phyloP scores from a whole-genome alignment of 2,797 vertebrate genomes.

The Cercopithecus hamlyni region DNA sequence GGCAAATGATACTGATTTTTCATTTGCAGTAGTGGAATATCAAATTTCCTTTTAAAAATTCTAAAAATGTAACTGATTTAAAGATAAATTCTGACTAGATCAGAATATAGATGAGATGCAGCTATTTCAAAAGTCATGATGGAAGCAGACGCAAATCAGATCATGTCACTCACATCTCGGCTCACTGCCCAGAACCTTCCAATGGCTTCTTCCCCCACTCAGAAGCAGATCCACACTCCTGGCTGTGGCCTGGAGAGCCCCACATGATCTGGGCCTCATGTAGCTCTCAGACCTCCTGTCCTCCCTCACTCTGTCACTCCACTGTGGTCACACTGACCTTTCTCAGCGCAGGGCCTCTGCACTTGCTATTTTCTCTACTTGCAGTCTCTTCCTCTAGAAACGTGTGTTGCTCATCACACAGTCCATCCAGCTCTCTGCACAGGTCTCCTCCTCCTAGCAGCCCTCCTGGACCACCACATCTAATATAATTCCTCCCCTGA shows the following conservation, averaged over 20 bases:
- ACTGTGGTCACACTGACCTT: no score
- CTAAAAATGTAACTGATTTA: not conserved
- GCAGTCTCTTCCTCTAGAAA: not conserved
- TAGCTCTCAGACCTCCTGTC: not conserved
- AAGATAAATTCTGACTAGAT: not conserved
- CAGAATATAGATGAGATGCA: not conserved
- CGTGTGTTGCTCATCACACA: no score
- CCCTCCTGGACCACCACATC: not conserved
- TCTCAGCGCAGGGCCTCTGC: not conserved
- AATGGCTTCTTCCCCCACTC: not conserved
- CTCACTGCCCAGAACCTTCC: not conserved
- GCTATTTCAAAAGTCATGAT: not conserved
- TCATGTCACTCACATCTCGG: not conserved
- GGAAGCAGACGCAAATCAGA: not conserved
- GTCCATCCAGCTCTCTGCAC: not conserved
- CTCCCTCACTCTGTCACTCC: not conserved
- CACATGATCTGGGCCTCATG: not conserved
- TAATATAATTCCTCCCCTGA: not conserved
- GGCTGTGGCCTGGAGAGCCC: not conserved
- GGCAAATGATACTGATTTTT: not conserved
- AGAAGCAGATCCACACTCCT: no score
- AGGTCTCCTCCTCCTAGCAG: not conserved
- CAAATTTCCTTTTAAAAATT: conserved; percentile 16
- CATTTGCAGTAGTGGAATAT: not conserved
- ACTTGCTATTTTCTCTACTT: not conserved